phyloP scores from a whole-genome alignment of 2,113 vertebrate species.

The Colinus virginianus region DNA sequence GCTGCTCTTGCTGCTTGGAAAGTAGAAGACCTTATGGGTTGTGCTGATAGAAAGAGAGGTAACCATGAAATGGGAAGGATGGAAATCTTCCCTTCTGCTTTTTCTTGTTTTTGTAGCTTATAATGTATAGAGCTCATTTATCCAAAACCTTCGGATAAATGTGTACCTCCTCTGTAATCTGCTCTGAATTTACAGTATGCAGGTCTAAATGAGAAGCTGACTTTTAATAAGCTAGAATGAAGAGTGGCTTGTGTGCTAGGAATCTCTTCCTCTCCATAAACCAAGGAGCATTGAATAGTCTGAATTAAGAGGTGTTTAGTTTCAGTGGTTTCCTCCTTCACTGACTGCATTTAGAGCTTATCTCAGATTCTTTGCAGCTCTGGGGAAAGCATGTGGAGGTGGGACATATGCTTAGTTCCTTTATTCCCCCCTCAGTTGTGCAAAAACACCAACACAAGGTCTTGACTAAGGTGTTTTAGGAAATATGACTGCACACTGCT shows the following conservation, averaged over 20 bases:
- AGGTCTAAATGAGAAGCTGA: not conserved
- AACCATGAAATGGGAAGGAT: not conserved
- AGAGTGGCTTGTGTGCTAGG: not conserved
- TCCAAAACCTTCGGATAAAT: not conserved
- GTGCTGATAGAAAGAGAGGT: not conserved
- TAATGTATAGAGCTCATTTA: accelerated
- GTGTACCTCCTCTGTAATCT: accelerated
- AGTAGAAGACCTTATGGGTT: not conserved
- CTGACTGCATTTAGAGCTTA: not conserved
- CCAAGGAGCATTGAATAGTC: not conserved
- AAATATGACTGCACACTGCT: not conserved
- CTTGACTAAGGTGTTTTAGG: not conserved
- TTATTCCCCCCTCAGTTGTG: not conserved
- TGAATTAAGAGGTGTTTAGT: not conserved
- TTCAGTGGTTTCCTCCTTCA: not conserved
- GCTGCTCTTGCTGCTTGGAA: not conserved
- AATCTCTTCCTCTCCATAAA: not conserved
- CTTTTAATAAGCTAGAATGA: not conserved
- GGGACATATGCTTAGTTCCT: not conserved
- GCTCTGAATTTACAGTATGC: not conserved
- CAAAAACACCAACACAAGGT: not conserved
- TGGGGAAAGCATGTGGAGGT: not conserved
- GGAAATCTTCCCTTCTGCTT: not conserved
- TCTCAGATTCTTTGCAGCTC: not conserved
- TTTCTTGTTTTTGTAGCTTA: not conserved